A percentile compares a stretch with the other conserved stretches of the same genome.
Evolutionary conservation across 2,797 vertebrate genomes (phyloP).

Genomic region (Columba guinea): DNA sequence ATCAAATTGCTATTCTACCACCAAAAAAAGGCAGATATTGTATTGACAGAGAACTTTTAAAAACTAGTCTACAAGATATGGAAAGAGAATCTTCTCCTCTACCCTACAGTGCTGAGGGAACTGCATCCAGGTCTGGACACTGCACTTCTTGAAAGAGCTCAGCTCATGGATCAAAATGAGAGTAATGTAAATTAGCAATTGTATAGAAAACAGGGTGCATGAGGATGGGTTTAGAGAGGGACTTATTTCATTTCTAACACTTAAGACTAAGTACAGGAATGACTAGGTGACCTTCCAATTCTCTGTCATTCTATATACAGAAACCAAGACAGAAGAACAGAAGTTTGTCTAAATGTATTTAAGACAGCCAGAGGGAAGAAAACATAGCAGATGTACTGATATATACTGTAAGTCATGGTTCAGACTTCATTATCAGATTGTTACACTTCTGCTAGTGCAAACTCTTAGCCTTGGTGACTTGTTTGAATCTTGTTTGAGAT

Average conservation of each 20-base stretch:
- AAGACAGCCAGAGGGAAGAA: neutral
- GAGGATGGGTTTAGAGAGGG: rapidly evolving
- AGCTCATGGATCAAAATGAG: neutral
- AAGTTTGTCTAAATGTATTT: neutral
- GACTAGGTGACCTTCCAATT: neutral
- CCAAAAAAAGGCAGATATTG: neutral
- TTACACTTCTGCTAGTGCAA: neutral
- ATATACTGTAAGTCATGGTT: neutral
- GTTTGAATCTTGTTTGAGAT: neutral
- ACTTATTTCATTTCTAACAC: neutral
- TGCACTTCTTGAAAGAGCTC: neutral
- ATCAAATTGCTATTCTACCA: neutral
- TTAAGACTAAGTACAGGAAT: neutral
- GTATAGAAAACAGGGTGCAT: neutral
- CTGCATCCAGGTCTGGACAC: neutral
- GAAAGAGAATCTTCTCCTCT: neutral
- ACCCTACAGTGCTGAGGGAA: neutral
- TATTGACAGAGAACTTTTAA: neutral
- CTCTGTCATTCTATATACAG: neutral
- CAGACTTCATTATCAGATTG: neutral
- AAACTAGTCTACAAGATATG: neutral
- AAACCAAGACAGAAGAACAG: neutral
- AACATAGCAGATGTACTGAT: neutral
- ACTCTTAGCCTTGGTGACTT: neutral
- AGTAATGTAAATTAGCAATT: neutral